Evolutionary conservation across 2,797 vertebrate genomes (phyloP).

Genomic region (Orientallactaga sibirica): DNA sequence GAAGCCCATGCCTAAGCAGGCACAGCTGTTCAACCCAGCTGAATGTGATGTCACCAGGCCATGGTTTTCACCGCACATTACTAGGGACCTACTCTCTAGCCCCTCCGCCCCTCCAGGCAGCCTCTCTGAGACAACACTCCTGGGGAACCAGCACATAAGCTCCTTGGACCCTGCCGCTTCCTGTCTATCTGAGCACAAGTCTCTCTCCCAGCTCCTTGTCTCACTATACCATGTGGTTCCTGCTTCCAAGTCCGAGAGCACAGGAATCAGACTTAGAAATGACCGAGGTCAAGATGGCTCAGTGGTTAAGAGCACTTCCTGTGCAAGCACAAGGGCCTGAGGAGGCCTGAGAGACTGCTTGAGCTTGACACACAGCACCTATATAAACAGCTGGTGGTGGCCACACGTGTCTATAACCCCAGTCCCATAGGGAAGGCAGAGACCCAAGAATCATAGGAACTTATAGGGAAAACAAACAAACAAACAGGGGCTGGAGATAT

Average conservation of each 20-base stretch:
- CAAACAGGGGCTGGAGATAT: too few relatives aligned
- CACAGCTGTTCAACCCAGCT: neutral
- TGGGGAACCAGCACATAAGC: neutral
- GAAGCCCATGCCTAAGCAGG: neutral
- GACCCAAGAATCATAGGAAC: too few relatives aligned
- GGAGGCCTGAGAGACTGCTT: too few relatives aligned
- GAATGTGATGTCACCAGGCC: slow-evolving; percentile 1
- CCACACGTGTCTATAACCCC: too few relatives aligned
- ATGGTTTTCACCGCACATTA: neutral
- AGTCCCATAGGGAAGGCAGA: too few relatives aligned
- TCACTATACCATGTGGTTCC: neutral
- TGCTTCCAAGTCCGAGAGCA: neutral
- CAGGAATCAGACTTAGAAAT: neutral
- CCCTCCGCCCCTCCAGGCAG: neutral
- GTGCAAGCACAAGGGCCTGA: too few relatives aligned
- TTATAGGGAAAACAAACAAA: too few relatives aligned
- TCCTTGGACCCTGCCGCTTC: neutral
- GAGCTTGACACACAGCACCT: too few relatives aligned
- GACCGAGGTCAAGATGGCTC: neutral
- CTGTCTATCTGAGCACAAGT: neutral
- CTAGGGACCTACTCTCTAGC: neutral
- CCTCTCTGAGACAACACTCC: neutral
- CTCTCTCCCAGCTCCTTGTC: neutral
- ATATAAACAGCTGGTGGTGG: too few relatives aligned
- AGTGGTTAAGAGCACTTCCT: too few relatives aligned